phyloP scores from a whole-genome alignment of 2,888 invertebrate species.

The Leptura quadrifasciata region DNA sequence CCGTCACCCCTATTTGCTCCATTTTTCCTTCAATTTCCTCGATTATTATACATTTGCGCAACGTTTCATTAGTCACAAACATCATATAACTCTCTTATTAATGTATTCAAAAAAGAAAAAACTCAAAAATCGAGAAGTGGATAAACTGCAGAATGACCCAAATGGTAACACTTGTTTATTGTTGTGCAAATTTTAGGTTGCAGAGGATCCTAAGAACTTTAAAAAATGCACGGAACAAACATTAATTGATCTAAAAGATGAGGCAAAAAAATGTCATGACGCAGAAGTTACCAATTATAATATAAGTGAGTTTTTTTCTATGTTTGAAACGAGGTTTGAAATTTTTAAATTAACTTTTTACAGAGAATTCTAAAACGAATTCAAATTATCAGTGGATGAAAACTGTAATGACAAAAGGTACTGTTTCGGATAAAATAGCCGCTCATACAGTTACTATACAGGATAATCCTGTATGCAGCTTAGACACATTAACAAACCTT shows the following conservation, averaged over 20 bases:
- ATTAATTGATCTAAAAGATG: conserved; percentile 78
- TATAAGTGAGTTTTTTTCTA: conserved; percentile 74
- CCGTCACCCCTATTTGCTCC: too few relatives aligned
- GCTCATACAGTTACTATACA: conserved; percentile 88
- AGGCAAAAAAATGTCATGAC: conserved; percentile 81
- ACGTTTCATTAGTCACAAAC: too few relatives aligned
- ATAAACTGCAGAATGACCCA: too few relatives aligned
- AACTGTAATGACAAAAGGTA: conserved; percentile 87
- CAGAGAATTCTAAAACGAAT: conserved; percentile 77
- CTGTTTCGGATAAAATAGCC: conserved; percentile 89
- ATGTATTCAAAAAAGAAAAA: too few relatives aligned
- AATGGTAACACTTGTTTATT: too few relatives aligned
- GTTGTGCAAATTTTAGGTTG: conserved; percentile 70
- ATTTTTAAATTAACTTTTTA: neutral
- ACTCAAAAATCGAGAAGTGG: too few relatives aligned
- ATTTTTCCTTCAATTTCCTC: too few relatives aligned
- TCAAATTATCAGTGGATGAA: conserved; percentile 86
- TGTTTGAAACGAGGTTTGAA: conserved; percentile 8
- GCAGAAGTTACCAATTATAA: conserved; percentile 80
- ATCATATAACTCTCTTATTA: too few relatives aligned
- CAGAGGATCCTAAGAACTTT: conserved; percentile 74
- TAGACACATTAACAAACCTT: conserved; percentile 82
- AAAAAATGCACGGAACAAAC: conserved; percentile 75
- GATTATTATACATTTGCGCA: too few relatives aligned
- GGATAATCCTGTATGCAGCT: conserved; percentile 88